Conservation (phyloP, 2,888 invertebrate genomes). For the Melanostoma mellinum region DNA sequence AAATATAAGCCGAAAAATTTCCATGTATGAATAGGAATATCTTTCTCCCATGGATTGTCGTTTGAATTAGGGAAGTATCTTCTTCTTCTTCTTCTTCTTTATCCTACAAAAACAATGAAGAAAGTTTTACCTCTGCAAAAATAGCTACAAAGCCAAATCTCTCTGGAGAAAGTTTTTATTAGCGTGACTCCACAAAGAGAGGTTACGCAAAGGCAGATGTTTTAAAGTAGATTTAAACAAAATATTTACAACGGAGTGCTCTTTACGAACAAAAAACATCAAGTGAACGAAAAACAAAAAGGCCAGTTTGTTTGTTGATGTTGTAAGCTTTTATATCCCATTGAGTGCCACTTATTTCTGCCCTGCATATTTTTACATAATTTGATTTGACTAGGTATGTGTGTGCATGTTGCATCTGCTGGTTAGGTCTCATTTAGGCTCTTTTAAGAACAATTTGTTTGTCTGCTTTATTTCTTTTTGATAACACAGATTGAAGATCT, state of each 20-base stretch:
- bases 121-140: neutral
- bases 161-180: neutral
- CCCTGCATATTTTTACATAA: constrained; percentile 23
- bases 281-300: neutral
- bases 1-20: too few species aligned
- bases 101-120: constrained; percentile 1
- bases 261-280: neutral
- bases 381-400: neutral
- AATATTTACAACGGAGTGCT: neutral
- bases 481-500: constrained; percentile 9
- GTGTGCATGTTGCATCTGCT: too few species aligned
- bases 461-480: constrained; percentile 7
- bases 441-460: constrained; percentile 12
- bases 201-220: neutral
- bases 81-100: neutral
- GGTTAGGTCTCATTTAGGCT: neutral
- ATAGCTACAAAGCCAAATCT: neutral
- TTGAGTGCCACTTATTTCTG: neutral
- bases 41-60: too few species aligned
- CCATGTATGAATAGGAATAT: too few species aligned
- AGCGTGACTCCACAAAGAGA: neutral
- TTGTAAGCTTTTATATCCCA: neutral
- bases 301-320: neutral
- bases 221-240: neutral
- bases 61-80: neutral